These are phyloP conservation scores for Leucosticte australis DNA, from an alignment of 2,113 vertebrate species.

Conservation along the genomic window DNA sequence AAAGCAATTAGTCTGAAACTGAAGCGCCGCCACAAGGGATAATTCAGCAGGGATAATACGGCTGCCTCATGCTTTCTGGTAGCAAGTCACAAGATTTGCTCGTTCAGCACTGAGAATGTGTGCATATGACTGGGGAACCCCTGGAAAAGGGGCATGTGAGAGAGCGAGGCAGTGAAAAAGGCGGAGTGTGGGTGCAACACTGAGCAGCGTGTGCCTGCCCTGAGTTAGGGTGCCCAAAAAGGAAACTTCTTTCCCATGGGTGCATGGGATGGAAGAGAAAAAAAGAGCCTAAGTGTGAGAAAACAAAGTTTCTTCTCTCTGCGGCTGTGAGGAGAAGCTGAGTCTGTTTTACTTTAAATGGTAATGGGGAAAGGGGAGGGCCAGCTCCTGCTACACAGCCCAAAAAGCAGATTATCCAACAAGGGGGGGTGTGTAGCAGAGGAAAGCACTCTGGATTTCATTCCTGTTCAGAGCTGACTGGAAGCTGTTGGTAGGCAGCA, in stretches of 20 bases:
- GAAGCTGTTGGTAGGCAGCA: neutral
- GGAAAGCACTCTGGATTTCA: neutral
- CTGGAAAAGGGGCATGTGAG: neutral
- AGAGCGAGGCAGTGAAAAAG: neutral
- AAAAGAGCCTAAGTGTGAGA: neutral
- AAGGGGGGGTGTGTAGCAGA: neutral
- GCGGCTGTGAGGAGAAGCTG: neutral
- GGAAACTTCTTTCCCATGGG: neutral
- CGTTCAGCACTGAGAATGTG: fast-evolving
- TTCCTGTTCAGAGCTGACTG: neutral
- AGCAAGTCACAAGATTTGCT: neutral
- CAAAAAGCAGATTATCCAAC: conserved; percentile 11
- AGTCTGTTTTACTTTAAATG: conserved; percentile 61
- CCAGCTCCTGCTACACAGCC: neutral
- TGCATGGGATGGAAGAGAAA: neutral
- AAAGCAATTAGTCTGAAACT: neutral
- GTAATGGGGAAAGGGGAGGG: neutral
- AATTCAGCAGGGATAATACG: neutral
- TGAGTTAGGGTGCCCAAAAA: neutral
- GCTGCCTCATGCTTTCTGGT: neutral
- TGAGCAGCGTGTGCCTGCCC: neutral
- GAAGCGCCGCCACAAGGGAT: fast-evolving
- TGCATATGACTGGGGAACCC: neutral
- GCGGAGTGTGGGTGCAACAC: neutral
- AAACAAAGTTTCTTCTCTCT: neutral